Evolutionary conservation across 2,797 vertebrate genomes (phyloP).

Genomic region (Pipistrellus pygmaeus): DNA sequence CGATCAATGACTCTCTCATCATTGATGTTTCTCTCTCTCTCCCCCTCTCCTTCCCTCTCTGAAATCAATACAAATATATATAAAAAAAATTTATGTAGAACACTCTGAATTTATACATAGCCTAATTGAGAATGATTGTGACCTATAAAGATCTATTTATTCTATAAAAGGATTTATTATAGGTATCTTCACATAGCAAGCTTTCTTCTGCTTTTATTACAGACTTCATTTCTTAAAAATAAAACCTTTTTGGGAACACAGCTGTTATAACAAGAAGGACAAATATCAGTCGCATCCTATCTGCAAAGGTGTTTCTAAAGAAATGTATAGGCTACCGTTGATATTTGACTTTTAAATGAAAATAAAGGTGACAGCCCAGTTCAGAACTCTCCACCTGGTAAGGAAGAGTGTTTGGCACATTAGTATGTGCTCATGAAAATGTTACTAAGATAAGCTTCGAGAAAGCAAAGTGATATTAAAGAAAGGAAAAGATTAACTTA

Average conservation of each 20-base stretch:
- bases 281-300: neutral
- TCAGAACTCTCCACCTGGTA: neutral
- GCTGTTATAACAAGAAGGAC: neutral
- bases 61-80: too few relatives aligned
- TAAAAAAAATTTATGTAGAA: neutral
- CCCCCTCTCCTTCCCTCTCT: too few relatives aligned
- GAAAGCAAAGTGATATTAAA: neutral
- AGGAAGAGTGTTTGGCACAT: neutral
- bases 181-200: conserved; percentile 44
- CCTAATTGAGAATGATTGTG: conserved; percentile 36
- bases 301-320: neutral
- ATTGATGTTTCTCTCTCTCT: too few relatives aligned
- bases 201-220: conserved; percentile 37
- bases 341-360: conserved; percentile 38
- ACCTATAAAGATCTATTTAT: conserved; percentile 17
- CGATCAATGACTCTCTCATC: too few relatives aligned
- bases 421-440: neutral
- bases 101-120: conserved; percentile 24
- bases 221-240: conserved; percentile 31
- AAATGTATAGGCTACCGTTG: neutral
- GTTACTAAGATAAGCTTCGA: neutral
- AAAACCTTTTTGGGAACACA: conserved; percentile 7
- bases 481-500: neutral
- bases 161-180: conserved; percentile 13
- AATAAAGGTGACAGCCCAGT: neutral